phyloP scores from a whole-genome alignment of 2,113 vertebrate species.

The Struthio camelus region DNA sequence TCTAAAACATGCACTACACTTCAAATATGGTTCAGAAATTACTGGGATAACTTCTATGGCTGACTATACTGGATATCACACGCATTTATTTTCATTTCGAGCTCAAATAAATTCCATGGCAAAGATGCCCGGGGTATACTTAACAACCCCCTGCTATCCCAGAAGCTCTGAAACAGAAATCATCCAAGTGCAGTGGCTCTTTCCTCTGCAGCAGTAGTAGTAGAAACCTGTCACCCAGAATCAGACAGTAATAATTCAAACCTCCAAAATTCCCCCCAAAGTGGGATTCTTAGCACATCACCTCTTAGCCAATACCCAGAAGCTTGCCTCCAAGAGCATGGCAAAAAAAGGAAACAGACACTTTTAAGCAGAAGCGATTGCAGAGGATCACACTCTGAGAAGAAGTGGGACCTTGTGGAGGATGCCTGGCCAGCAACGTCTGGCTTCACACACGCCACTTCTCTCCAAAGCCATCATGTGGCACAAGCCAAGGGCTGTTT shows the following conservation, averaged over 20 bases:
- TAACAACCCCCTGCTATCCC: too few relatives aligned
- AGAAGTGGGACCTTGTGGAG: background rate
- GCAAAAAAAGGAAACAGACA: background rate
- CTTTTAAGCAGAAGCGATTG: background rate
- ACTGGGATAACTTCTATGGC: background rate
- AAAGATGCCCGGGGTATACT: background rate
- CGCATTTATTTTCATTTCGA: background rate
- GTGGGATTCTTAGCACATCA: background rate
- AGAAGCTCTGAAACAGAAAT: background rate
- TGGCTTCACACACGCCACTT: background rate
- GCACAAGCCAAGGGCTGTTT: too few relatives aligned
- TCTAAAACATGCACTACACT: background rate
- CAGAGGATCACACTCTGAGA: background rate
- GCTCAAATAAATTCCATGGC: background rate
- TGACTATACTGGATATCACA: background rate
- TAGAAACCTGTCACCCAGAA: fast-evolving
- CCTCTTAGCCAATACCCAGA: background rate
- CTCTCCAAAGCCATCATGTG: too few relatives aligned
- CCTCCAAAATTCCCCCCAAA: background rate
- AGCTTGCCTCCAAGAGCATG: background rate
- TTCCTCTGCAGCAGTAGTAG: background rate
- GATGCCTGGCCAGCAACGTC: background rate
- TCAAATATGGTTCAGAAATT: background rate
- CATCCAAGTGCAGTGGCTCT: background rate
- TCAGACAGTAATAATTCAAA: background rate